phyloP scores from a whole-genome alignment of 2,888 invertebrate genomes.

The Idaea dimidiata region DNA sequence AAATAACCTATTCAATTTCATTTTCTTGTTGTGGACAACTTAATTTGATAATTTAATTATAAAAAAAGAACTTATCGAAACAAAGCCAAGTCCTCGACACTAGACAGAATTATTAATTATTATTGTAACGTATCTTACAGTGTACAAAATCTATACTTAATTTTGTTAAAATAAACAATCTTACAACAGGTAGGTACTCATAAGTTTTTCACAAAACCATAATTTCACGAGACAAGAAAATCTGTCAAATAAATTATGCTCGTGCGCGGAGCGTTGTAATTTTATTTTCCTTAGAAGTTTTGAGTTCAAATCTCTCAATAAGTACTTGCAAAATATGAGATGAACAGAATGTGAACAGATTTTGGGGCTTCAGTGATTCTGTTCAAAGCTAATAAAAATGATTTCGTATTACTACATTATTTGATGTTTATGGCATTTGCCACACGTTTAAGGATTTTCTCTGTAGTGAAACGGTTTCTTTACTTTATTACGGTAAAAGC shows the following conservation, averaged over 20 bases:
- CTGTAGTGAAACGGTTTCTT: neutral
- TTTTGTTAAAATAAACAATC: neutral
- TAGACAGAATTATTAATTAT: no score
- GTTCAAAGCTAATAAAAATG: constrained; percentile 4
- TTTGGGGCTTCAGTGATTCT: neutral
- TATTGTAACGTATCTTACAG: no score
- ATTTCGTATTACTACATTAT: constrained; percentile 3
- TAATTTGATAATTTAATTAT: no score
- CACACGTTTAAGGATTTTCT: neutral
- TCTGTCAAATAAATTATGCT: neutral
- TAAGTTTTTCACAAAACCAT: neutral
- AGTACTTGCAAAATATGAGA: constrained; percentile 3
- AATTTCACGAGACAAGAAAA: neutral
- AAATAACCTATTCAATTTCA: no score
- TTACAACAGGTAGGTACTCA: neutral
- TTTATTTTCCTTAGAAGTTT: neutral
- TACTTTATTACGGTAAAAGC: neutral
- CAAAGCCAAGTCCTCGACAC: no score
- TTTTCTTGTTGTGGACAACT: no score
- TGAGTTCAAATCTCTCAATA: constrained; percentile 4
- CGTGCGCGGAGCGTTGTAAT: neutral
- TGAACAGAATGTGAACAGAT: neutral
- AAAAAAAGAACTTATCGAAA: no score
- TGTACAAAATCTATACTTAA: neutral
- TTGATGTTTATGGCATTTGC: constrained; percentile 2